These are phyloP conservation scores for Julus scandinavius DNA, from an alignment of 2,888 invertebrate species.

Conservation along the genomic window DNA sequence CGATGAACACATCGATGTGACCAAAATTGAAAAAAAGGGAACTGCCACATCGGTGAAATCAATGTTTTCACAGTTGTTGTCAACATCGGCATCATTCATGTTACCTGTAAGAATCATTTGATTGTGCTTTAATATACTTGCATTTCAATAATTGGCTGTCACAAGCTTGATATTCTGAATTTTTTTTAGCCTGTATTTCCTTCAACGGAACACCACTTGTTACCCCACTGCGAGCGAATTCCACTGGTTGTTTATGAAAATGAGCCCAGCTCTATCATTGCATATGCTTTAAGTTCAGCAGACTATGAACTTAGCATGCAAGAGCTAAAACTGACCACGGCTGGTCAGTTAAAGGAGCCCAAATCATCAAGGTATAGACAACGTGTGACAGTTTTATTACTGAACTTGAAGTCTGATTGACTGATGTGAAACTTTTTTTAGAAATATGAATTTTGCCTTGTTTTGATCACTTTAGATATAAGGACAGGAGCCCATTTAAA, in stretches of 20 bases:
- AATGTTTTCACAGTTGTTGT: conserved; percentile 76
- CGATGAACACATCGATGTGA: conserved; percentile 54
- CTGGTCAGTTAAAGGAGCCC: conserved; percentile 54
- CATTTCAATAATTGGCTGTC: neutral
- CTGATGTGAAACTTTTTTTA: neutral
- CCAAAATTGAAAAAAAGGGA: conserved; percentile 59
- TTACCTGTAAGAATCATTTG: conserved; percentile 55
- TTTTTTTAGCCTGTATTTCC: conserved; percentile 72
- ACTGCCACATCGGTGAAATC: conserved; percentile 71
- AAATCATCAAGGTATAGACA: conserved; percentile 52
- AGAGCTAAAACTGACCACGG: conserved; percentile 64
- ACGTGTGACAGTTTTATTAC: neutral
- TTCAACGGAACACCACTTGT: conserved; percentile 76
- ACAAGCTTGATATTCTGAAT: neutral
- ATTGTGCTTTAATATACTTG: neutral
- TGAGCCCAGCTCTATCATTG: conserved; percentile 86
- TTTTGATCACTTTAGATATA: too few relatives aligned
- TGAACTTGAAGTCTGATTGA: neutral
- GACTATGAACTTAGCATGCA: conserved; percentile 77
- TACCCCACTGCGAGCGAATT: conserved; percentile 71
- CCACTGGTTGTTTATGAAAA: conserved; percentile 78
- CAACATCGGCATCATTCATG: conserved; percentile 68
- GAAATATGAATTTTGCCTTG: too few relatives aligned
- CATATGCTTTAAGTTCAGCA: conserved; percentile 79
- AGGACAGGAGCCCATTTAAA: too few relatives aligned